Percentiles rank a stretch among this genome's conserved stretches.
Conservation (phyloP, 2,888 invertebrate genomes). For the Cheilosia grossa region DNA sequence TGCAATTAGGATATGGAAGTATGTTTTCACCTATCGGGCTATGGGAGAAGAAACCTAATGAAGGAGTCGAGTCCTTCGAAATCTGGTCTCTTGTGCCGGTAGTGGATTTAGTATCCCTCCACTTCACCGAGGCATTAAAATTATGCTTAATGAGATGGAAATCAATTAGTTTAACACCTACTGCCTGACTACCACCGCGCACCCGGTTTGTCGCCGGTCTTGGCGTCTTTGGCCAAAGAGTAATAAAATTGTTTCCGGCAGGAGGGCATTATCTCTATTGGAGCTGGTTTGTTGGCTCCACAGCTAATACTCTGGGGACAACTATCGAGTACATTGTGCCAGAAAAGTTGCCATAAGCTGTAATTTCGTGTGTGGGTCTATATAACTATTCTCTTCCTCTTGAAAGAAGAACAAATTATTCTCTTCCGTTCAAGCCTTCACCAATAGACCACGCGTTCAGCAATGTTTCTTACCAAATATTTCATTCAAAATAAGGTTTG, state of each 20-base stretch:
- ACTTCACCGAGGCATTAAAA: constrained; percentile 47
- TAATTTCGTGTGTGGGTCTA: background rate
- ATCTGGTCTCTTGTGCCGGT: constrained; percentile 38
- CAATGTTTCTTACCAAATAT: too few species aligned
- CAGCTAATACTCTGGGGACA: constrained; percentile 22
- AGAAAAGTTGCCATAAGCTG: constrained; percentile 17
- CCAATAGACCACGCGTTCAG: too few species aligned
- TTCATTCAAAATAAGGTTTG: too few species aligned
- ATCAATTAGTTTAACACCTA: constrained; percentile 68
- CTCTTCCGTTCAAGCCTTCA: too few species aligned
- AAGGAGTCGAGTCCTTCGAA: constrained; percentile 20
- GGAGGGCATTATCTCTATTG: constrained; percentile 5
- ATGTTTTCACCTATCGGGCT: constrained; percentile 37
- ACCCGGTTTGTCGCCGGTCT: background rate
- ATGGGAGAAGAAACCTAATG: background rate
- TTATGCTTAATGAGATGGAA: constrained; percentile 71
- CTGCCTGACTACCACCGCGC: background rate
- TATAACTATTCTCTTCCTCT: too few species aligned
- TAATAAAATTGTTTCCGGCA: constrained; percentile 43
- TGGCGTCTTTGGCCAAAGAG: background rate
- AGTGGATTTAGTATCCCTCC: constrained; percentile 48
- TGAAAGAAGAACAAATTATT: too few species aligned
- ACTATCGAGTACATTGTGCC: constrained; percentile 21
- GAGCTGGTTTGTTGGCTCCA: constrained; percentile 15
- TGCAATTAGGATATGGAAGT: constrained; percentile 56